Evolutionary conservation across 2,888 invertebrate species (phyloP), one percentile per base, ranked within the genome.

Genomic region (Acholoe squamosa): DNA sequence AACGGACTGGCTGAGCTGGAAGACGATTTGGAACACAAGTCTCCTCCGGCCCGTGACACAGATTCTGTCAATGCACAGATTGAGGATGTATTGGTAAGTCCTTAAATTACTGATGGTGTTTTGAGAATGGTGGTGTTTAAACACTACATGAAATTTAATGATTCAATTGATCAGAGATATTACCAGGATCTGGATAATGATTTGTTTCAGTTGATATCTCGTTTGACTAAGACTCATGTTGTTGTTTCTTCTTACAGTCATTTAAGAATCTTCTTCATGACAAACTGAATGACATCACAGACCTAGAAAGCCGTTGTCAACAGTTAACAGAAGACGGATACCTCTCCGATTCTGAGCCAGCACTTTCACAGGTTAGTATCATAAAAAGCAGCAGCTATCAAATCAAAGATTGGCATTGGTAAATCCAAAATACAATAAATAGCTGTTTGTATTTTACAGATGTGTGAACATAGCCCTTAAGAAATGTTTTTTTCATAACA

Each of bases 11-110:
- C 77, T 0, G 97, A 97, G 90, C 96, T 99, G 89, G 99, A 99
- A 95, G 97, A 97, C 90, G 98, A 98, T 93, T 96, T 99, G 61
- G 98, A 98, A 94, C 96, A 97, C 56, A 98, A 99, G 97, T 97
- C 97, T 94, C 97, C 99, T 0, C 97, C 98, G 0, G 98, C 97
- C 0, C 97, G 99, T 28, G 99, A 99, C 95, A 97, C 98, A 80
- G 98, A 98, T 95, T 97, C 97, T 0, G 98, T 99, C 0, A 97
- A 97, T 43, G 97, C 96, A 10, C 99, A 99, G 96, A 96, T 98
- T 77, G 98, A 98, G 90, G 98, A 99, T 94, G 97, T 98, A 1
- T 94, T 95, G 93, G 95, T 95, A 92, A 84, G 91, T 89, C 10
- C 19, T 54, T 14, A n/a, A n/a, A n/a, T n/a, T n/a, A n/a, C n/a